Evolutionary conservation across 1,140 invertebrate genomes (phyloP), one percentile per base, ranked within the genome.

Genomic region (Dinoponera quadriceps): DNA sequence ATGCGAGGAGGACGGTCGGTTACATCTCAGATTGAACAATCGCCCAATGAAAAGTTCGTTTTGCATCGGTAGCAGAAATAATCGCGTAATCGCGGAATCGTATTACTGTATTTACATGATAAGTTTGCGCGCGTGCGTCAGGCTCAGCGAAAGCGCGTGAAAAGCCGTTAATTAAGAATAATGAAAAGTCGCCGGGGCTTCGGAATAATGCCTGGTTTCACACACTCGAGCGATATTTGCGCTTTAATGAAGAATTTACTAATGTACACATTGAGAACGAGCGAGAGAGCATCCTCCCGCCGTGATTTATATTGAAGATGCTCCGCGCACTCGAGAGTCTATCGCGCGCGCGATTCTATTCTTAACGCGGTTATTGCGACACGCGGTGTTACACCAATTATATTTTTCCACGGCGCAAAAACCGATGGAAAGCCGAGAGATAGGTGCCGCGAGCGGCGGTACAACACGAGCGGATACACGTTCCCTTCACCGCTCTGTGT

Each of bases 401-500:
- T 27, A 74, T 20, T n/a, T 69, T 54, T 71, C 1, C 38, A 0
- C 9, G 22, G 5, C 13, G n/a, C 27, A n/a, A 48, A 27, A 29
- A 38, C 38, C n/a, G 38, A 49, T 63, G 13, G 49, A n/a, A 63
- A 75, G 16, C 1, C 20, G 62, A 49, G 25, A 59, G 11, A 3
- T 44, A 18, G 63, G 54, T 20, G n/a, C 2, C n/a, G 62, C 7
- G 20, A 72, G 16, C 62, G 22, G 33, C 22, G 68, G 60, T 69
- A 71, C 77, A 48, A n/a, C 22, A 27, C 20, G 22, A 55, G 63
- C 55, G 22, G 33, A 84, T 55, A 55, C 54, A n/a, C 29, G 54
- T 74, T 81, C 29, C 33, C 25, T 66, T 51, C 55, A 57, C 62
- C 72, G 59, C 84, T 73, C 4, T 44, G n/a, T n/a, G n/a, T 44